Conservation (phyloP, 2,888 invertebrate genomes). For the Mantis religiosa region DNA sequence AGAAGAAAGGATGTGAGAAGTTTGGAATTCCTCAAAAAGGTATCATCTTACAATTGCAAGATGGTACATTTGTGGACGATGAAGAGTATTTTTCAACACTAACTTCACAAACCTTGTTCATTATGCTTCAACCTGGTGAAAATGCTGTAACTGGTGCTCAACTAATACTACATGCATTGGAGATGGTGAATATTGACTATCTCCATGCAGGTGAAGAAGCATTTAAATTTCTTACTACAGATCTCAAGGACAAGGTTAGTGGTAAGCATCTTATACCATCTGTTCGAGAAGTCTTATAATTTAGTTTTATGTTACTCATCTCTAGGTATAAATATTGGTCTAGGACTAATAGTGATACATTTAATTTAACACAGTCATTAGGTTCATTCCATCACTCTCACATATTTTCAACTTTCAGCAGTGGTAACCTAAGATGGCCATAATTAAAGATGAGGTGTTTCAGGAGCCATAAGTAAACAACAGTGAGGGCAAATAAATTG, state of each 20-base stretch:
- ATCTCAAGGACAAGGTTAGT: slow-evolving; percentile 55
- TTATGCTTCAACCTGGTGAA: slow-evolving; percentile 48
- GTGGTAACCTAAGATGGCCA: no score
- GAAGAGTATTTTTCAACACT: slow-evolving; percentile 73
- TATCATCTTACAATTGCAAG: slow-evolving; percentile 52
- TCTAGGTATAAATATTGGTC: no score
- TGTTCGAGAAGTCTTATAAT: no score
- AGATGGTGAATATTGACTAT: slow-evolving; percentile 63
- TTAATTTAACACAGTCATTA: no score
- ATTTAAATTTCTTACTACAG: slow-evolving; percentile 68
- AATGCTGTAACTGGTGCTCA: slow-evolving; percentile 55
- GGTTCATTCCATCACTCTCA: no score
- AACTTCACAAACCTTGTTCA: slow-evolving; percentile 70
- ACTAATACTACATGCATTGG: slow-evolving; percentile 64
- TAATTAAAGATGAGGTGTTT: no score
- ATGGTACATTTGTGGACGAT: slow-evolving; percentile 68
- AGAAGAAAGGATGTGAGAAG: slow-evolving; percentile 64
- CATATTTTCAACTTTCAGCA: no score
- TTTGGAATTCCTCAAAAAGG: slow-evolving; percentile 49
- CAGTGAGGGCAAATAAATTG: no score
- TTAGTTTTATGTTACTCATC: no score
- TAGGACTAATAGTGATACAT: no score
- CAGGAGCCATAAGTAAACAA: no score
- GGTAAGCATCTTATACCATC: no score
- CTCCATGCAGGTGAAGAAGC: slow-evolving; percentile 67